phyloP scores from a whole-genome alignment of 1,140 invertebrate species.

The Ephestia elutella region DNA sequence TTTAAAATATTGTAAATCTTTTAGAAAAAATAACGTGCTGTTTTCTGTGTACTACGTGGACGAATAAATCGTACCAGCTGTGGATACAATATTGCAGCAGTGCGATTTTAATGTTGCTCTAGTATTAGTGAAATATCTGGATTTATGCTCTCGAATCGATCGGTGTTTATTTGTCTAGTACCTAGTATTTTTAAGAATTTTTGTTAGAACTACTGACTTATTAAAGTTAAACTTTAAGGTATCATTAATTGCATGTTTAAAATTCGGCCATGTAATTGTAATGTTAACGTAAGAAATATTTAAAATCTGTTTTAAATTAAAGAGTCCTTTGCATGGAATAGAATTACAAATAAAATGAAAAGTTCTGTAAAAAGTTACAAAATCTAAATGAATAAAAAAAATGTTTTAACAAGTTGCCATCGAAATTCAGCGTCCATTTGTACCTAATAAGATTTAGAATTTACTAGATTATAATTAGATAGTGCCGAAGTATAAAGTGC shows the following conservation, averaged over 20 bases:
- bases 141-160: slow-evolving; percentile 1
- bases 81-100: not conserved
- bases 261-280: no score
- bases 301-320: no score
- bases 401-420: not conserved
- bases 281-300: no score
- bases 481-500: no score
- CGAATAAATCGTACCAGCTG: not conserved
- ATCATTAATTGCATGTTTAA: no score
- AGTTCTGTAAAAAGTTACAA: not conserved
- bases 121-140: not conserved
- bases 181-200: not conserved
- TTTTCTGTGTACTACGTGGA: not conserved
- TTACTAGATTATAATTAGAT: no score
- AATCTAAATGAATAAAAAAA: not conserved
- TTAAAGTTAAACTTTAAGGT: no score
- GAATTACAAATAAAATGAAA: not conserved
- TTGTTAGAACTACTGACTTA: not conserved
- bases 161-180: not conserved
- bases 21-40: slow-evolving; percentile 9
- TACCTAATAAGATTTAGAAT: no score
- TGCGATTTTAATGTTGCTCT: not conserved
- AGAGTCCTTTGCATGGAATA: no score
- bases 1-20: not conserved
- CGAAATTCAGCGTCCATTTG: slow-evolving; percentile 1